Conservation (phyloP, 2,888 invertebrate species). For the Drosophila cognata region DNA sequence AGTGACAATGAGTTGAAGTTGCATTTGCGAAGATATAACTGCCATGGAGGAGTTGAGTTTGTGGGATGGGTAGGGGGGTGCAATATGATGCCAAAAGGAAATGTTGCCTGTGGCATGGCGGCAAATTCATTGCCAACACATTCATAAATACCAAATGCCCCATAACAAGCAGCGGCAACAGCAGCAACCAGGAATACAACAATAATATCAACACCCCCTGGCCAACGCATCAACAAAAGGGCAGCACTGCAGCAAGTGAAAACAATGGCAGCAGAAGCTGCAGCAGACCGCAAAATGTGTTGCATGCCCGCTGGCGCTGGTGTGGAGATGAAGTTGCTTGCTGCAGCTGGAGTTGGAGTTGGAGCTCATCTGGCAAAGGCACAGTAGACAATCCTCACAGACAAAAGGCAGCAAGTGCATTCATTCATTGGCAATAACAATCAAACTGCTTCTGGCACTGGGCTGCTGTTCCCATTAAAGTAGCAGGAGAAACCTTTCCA, state of each 20-base stretch:
- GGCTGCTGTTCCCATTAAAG: constrained; percentile 27
- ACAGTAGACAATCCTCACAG: constrained; percentile 58
- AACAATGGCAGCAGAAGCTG: constrained; percentile 68
- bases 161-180: constrained; percentile 28
- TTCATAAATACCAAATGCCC: constrained; percentile 58
- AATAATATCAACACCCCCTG: constrained; percentile 63
- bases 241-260: constrained; percentile 50
- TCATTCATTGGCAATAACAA: constrained; percentile 81
- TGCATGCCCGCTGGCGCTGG: constrained; percentile 66
- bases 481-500: constrained; percentile 8
- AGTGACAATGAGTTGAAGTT: constrained; percentile 45
- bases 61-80: constrained; percentile 2
- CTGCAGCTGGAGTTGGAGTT: constrained; percentile 28
- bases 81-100: constrained; percentile 69
- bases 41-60: constrained; percentile 21
- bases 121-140: constrained; percentile 78
- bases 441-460: constrained; percentile 76
- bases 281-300: constrained; percentile 75
- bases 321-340: constrained; percentile 15
- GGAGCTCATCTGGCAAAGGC: constrained; percentile 20
- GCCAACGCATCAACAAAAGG: constrained; percentile 61
- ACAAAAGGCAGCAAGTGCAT: constrained; percentile 73
- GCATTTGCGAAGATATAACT: constrained; percentile 22
- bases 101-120: constrained; percentile 64
- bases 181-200: constrained; percentile 44